A percentile compares a stretch with the other conserved stretches of the same genome.
phyloP scores from a whole-genome alignment of 1,140 invertebrate genomes.

The Argopecten irradians region DNA sequence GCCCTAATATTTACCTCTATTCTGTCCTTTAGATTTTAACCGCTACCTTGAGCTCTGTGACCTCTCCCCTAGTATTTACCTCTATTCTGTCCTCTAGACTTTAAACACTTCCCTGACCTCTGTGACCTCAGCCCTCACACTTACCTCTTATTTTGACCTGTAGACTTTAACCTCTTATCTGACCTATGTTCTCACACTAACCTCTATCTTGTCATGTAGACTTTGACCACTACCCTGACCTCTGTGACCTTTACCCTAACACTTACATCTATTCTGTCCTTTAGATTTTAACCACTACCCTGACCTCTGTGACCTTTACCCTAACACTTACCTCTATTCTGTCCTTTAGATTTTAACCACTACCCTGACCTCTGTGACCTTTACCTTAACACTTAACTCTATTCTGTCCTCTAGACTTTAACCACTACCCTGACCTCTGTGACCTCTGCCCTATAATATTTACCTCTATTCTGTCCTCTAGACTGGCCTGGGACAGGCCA shows the following conservation, averaged over 20 bases:
- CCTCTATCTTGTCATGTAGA: neutral
- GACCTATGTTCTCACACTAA: too few species aligned
- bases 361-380: too few species aligned
- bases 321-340: neutral
- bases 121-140: neutral
- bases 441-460: conserved; percentile 24
- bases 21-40: too few species aligned
- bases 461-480: conserved; percentile 83
- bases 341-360: neutral
- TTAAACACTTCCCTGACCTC: conserved; percentile 84
- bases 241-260: neutral
- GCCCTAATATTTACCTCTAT: too few species aligned
- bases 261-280: neutral
- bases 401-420: neutral
- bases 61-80: neutral
- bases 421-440: neutral
- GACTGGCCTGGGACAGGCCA: conserved; percentile 83
- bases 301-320: neutral
- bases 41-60: neutral
- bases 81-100: conserved; percentile 39
- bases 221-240: neutral
- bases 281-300: neutral
- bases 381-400: neutral
- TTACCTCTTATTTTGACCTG: too few species aligned
- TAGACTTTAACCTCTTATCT: too few species aligned